Percentiles rank a stretch among this genome's conserved stretches.
phyloP scores from a whole-genome alignment of 2,113 vertebrate species.

The Chionodraco myersi region DNA sequence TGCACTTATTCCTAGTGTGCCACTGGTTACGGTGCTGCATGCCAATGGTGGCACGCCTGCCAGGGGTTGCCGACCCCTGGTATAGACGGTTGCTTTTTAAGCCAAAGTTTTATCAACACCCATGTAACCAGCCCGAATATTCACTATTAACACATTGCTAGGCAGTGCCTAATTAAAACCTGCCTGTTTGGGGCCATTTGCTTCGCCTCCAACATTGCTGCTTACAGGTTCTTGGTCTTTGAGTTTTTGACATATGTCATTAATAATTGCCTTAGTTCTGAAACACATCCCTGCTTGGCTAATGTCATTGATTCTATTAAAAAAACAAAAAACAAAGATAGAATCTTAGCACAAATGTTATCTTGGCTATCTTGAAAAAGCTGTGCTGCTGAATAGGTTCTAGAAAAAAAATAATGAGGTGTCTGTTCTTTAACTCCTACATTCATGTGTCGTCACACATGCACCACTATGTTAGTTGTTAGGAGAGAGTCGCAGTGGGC shows the following conservation, averaged over 20 bases:
- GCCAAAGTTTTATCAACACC: neutral
- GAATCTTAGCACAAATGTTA: slow-evolving; percentile 4
- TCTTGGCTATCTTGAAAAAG: neutral
- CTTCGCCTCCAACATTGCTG: too few relatives aligned
- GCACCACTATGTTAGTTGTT: slow-evolving; percentile 1
- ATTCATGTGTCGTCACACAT: slow-evolving; percentile 6
- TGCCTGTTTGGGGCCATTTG: too few relatives aligned
- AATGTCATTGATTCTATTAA: neutral
- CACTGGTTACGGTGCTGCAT: too few relatives aligned
- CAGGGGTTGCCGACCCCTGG: too few relatives aligned
- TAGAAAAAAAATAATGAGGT: slow-evolving; percentile 14
- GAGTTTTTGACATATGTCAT: too few relatives aligned
- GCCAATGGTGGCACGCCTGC: too few relatives aligned
- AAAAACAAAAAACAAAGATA: slow-evolving; percentile 8
- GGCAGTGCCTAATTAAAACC: too few relatives aligned
- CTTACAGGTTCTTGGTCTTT: too few relatives aligned
- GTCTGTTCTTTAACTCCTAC: slow-evolving; percentile 18
- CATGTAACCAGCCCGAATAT: neutral
- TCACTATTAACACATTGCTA: neutral
- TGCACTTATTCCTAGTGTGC: too few relatives aligned
- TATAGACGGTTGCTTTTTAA: neutral
- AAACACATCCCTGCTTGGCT: neutral
- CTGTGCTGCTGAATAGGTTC: slow-evolving; percentile 6
- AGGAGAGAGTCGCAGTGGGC: neutral
- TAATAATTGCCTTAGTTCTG: neutral